Percentiles rank a stretch among this genome's conserved stretches.
Conservation (phyloP, 2,797 vertebrate species). For the Amblyopsis hoosieri region DNA sequence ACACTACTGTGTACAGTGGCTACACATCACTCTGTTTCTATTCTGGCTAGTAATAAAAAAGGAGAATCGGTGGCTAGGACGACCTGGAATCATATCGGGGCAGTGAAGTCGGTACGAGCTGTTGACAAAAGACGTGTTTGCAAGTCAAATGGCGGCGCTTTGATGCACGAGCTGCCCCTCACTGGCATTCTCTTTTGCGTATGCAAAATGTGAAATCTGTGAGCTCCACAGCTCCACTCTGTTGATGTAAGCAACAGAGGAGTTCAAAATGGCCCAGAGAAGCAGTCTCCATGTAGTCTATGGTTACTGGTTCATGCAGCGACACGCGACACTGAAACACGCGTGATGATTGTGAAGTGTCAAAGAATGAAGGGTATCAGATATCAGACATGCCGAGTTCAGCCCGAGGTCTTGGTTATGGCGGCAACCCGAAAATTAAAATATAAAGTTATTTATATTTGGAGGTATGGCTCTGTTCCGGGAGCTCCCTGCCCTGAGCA, state of each 20-base stretch:
- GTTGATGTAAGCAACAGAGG: constrained; percentile 43
- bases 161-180: constrained; percentile 38
- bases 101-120: constrained; percentile 46
- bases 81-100: constrained; percentile 31
- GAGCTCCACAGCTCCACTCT: constrained; percentile 32
- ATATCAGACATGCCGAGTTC: constrained; percentile 60
- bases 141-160: constrained; percentile 72
- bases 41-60: constrained; percentile 51
- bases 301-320: constrained; percentile 35
- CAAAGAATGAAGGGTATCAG: constrained; percentile 46
- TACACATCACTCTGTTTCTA: constrained; percentile 57
- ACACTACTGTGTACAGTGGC: constrained; percentile 49
- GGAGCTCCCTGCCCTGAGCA: no score
- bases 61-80: constrained; percentile 35
- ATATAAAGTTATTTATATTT: constrained; percentile 18
- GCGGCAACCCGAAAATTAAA: constrained; percentile 36
- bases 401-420: constrained; percentile 55
- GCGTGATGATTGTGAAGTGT: constrained; percentile 26
- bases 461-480: constrained; percentile 8
- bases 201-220: constrained; percentile 73
- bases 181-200: constrained; percentile 62
- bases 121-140: constrained; percentile 66
- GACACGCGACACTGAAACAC: constrained; percentile 43
- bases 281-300: constrained; percentile 30
- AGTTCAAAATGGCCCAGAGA: constrained; percentile 45